These are phyloP conservation scores for Teleogryllus occipitalis DNA, from an alignment of 1,140 invertebrate species.

Conservation along the genomic window DNA sequence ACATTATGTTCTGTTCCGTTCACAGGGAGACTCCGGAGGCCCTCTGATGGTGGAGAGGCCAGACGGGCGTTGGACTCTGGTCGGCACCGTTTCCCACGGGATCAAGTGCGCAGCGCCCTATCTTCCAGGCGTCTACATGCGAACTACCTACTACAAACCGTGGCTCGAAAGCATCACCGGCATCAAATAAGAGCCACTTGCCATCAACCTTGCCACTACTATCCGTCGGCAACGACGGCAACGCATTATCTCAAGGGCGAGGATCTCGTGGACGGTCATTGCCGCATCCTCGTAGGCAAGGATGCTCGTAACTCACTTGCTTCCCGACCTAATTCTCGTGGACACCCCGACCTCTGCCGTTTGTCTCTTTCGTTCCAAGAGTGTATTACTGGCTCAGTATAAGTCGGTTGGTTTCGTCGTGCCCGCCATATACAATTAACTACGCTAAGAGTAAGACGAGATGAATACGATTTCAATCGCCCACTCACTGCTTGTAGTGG, in stretches of 20 bases:
- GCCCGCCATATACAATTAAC: too few species aligned
- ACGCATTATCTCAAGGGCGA: too few species aligned
- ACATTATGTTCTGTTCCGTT: background rate
- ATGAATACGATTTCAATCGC: too few species aligned
- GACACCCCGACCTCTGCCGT: background rate
- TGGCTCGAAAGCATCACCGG: constrained; percentile 82
- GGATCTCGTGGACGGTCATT: too few species aligned
- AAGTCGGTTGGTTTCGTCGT: too few species aligned
- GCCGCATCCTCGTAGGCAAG: too few species aligned
- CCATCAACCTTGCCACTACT: background rate
- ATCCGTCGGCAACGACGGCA: background rate
- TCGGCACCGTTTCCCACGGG: constrained; percentile 90
- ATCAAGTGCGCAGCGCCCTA: constrained; percentile 89
- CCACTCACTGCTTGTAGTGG: too few species aligned
- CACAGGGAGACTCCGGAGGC: constrained; percentile 87
- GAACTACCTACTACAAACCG: constrained; percentile 81
- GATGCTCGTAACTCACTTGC: background rate
- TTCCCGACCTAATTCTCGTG: background rate
- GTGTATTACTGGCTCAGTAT: too few species aligned
- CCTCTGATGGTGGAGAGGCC: constrained; percentile 74
- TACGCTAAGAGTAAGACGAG: too few species aligned
- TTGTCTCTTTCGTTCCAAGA: background rate
- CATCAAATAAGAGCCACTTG: constrained; percentile 34
- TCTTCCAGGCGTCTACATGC: constrained; percentile 85
- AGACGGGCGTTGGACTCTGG: constrained; percentile 80